Base-by-base conservation (phyloP, 2,113 vertebrate species). In the Trogon melanurus region DNA sequence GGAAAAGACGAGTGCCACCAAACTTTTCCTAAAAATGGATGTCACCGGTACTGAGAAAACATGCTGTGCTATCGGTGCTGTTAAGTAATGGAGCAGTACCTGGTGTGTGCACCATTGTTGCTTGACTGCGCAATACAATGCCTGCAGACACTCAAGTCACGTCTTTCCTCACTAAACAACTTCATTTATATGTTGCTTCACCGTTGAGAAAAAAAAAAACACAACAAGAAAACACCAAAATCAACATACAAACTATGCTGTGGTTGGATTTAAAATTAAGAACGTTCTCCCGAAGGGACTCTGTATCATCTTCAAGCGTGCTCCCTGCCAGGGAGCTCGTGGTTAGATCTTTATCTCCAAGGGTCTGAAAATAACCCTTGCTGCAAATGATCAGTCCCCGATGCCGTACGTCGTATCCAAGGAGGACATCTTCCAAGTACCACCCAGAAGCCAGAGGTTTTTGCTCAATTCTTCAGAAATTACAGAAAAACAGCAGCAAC, bases 341-440 rank as follows among this genome's bases (percentile, higher is more conserved):
- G 91, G 91, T 80, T 13, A 76, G 91, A 93, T 91, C 72, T 89
- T 79, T 80, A 84, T 84, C 94, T 89, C 27, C 64, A 15, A 5
- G 57, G 57, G 41, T 26, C 88, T 93, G 74, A 75, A 86, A 78
- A 75, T 10, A 30, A 60, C 44, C 60, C 20, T 45, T 23, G 53
- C 79, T 65, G 90, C 54, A 54, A 53, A 41, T 7, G 53, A 36
- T 29, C 73, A 3, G 5, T 16, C 34, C 58, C 83, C 21, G 10
- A 13, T 2, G 47, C 71, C 79, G 2, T 17, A 41, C 12, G 14
- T 62, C 0, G 0, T 26, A 5, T 16, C 50, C 67, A 8, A 61
- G 64, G 45, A 74, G 26, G 32, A 57, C 30, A 38, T 73, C 30
- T 76, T 79, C 70, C 85, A 79, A 66, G 21, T 9, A 6, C 38